A percentile compares a stretch with the other conserved stretches of the same genome.
phyloP scores from a whole-genome alignment of 2,888 invertebrate species.

The Diploptera punctata region DNA sequence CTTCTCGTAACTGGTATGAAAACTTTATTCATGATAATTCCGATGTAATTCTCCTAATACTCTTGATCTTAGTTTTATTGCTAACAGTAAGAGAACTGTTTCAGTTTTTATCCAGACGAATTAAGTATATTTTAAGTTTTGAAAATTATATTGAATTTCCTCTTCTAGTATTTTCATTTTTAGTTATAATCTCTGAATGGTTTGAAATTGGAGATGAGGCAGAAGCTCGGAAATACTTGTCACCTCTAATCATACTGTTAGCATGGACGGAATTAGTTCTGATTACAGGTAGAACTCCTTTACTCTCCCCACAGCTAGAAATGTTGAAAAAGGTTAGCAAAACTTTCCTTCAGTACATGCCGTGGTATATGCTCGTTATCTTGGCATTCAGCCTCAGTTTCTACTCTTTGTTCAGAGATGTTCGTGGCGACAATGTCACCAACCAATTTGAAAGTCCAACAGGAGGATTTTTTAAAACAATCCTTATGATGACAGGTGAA shows the following conservation, averaged over 20 bases:
- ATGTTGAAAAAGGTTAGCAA: slow-evolving; percentile 10
- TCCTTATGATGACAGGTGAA: background rate
- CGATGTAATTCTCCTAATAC: background rate
- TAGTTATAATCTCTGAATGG: background rate
- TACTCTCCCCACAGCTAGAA: slow-evolving; percentile 1
- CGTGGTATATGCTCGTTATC: background rate
- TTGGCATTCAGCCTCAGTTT: slow-evolving; percentile 3
- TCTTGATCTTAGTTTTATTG: background rate
- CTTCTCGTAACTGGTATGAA: background rate
- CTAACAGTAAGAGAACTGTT: background rate
- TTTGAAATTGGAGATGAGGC: background rate
- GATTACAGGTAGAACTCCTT: background rate
- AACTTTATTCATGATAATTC: background rate
- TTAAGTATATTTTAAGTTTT: background rate
- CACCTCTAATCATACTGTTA: background rate
- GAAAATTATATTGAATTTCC: background rate
- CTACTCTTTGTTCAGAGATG: background rate
- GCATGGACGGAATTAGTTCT: slow-evolving; percentile 13
- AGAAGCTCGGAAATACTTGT: background rate
- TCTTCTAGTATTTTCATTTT: background rate
- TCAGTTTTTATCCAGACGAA: background rate
- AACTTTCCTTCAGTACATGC: slow-evolving; percentile 6
- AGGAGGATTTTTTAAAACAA: background rate
- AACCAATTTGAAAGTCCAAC: background rate
- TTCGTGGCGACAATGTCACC: background rate